Conservation (phyloP, 2,113 vertebrate species). For the Neogale vison region DNA sequence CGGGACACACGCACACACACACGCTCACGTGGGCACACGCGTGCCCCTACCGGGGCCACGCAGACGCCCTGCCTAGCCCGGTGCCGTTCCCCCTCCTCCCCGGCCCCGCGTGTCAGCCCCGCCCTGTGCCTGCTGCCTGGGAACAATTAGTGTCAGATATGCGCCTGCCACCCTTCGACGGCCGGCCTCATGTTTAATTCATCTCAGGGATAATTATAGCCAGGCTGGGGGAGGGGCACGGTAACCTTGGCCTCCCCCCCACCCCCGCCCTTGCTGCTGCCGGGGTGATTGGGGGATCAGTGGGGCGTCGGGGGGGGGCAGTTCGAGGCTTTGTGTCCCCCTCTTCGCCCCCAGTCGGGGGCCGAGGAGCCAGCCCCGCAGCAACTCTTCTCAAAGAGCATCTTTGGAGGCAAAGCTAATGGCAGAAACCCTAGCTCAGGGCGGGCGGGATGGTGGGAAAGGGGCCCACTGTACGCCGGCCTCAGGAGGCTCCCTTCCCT, state of each 20-base stretch:
- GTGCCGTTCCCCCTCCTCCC: fast-evolving
- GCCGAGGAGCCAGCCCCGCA: neutral
- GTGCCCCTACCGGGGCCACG: too few relatives aligned
- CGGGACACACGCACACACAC: neutral
- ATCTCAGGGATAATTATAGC: constrained; percentile 80
- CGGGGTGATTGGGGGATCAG: neutral
- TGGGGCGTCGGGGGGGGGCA: too few relatives aligned
- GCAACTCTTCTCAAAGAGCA: neutral
- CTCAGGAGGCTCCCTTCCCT: neutral
- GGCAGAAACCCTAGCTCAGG: neutral
- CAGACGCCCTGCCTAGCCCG: neutral
- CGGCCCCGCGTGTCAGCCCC: constrained; percentile 48
- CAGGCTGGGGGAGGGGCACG: constrained; percentile 17
- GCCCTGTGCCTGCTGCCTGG: constrained; percentile 48
- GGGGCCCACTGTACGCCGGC: fast-evolving
- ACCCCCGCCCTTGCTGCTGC: too few relatives aligned
- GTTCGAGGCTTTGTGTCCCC: neutral
- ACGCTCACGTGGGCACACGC: neutral
- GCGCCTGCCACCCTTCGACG: neutral
- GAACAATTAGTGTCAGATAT: constrained; percentile 76
- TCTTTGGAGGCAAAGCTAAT: neutral
- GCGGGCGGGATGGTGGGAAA: neutral
- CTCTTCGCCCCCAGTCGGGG: too few relatives aligned
- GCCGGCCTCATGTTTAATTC: constrained; percentile 80
- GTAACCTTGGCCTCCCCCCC: neutral